Conservation (phyloP, 1,140 invertebrate species). For the Colletes latitarsis region DNA sequence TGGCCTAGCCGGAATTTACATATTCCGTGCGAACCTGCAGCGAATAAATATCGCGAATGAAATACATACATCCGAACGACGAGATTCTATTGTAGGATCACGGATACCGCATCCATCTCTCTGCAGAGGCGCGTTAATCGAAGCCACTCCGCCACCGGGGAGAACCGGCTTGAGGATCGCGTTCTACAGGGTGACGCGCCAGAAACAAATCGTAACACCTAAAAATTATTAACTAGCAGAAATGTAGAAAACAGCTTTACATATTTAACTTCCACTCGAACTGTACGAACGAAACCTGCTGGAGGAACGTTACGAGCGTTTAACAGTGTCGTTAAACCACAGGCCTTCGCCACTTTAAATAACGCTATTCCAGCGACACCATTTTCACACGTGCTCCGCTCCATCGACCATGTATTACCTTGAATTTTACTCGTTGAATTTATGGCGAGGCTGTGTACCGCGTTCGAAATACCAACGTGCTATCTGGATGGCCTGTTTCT, state of each 20-base stretch:
- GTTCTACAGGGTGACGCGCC: not conserved
- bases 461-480: no score
- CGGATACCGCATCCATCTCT: slow-evolving; percentile 4
- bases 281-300: no score
- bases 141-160: slow-evolving; percentile 11
- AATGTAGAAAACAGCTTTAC: no score
- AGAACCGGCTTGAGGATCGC: not conserved
- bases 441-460: no score
- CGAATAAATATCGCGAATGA: slow-evolving; percentile 24
- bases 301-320: no score
- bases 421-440: no score
- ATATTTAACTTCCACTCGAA: no score
- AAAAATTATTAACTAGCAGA: no score
- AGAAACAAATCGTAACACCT: not conserved
- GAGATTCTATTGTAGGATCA: slow-evolving; percentile 20
- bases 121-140: slow-evolving; percentile 29
- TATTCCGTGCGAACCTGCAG: no score
- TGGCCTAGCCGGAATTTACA: not conserved
- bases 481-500: not conserved
- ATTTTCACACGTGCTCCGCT: not conserved
- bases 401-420: no score
- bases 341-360: no score
- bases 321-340: no score
- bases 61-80: slow-evolving; percentile 23
- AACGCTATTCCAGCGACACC: not conserved